These are phyloP conservation scores for Myotis pilosus DNA, from an alignment of 2,797 vertebrate species.

Conservation along the genomic window DNA sequence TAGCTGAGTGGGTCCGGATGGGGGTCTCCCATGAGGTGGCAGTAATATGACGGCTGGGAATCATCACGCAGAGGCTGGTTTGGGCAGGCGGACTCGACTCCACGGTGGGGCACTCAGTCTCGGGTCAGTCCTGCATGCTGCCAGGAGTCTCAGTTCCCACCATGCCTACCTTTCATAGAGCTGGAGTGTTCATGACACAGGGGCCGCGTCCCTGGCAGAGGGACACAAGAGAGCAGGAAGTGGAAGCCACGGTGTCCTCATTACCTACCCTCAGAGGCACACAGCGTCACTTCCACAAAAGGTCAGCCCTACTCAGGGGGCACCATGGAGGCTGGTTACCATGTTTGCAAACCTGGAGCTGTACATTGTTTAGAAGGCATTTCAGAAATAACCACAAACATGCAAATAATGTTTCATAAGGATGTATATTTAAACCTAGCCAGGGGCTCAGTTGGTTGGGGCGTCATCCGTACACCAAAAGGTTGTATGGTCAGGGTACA, in stretches of 20 bases:
- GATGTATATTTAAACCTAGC: no score
- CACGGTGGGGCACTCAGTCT: fast-evolving
- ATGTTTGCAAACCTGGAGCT: background rate
- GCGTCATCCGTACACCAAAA: no score
- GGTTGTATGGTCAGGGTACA: no score
- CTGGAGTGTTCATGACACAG: no score
- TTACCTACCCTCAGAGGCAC: background rate
- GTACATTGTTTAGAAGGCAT: background rate
- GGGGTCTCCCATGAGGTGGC: background rate
- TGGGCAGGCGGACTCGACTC: background rate
- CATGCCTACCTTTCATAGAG: background rate
- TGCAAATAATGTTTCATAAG: background rate
- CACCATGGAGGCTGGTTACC: background rate
- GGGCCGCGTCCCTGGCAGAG: no score
- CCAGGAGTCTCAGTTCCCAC: background rate
- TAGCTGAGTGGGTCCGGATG: background rate
- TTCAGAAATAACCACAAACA: background rate
- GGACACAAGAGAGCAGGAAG: background rate
- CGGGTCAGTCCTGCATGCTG: background rate
- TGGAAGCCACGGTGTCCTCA: background rate
- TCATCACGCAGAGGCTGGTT: background rate
- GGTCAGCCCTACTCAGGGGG: background rate
- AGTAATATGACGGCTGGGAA: background rate
- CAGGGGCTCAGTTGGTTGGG: no score
- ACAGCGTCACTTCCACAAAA: background rate